Evolutionary conservation across 2,113 vertebrate species (phyloP).

Genomic region (Ictidomys tridecemlineatus): DNA sequence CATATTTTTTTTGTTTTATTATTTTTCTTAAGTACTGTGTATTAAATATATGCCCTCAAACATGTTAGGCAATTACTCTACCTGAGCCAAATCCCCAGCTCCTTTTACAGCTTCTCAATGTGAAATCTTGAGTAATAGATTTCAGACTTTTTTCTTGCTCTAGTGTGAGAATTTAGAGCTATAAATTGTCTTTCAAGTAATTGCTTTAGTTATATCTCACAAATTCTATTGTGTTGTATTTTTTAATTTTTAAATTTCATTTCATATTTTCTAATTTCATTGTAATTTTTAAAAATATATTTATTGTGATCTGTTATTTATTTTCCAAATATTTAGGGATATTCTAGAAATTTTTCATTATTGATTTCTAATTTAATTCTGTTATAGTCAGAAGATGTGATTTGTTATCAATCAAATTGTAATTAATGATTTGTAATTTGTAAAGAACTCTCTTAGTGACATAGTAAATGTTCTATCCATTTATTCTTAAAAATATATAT

Average conservation of each 20-base stretch:
- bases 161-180: neutral
- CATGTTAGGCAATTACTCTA: neutral
- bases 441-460: neutral
- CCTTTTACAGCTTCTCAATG: neutral
- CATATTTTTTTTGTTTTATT: neutral
- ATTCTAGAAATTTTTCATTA: neutral
- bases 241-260: neutral
- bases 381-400: neutral
- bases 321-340: neutral
- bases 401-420: neutral
- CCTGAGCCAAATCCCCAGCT: neutral
- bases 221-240: neutral
- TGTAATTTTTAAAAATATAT: neutral
- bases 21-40: neutral
- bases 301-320: slow-evolving; percentile 6
- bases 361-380: slow-evolving; percentile 7
- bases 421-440: neutral
- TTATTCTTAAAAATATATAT: neutral
- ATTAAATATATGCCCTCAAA: neutral
- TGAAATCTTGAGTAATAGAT: neutral
- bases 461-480: neutral
- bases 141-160: neutral
- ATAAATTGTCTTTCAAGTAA: neutral
- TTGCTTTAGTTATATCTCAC: neutral
- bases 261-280: neutral